Percentiles rank a stretch among this genome's conserved stretches.
Conservation (phyloP, 1,140 invertebrate species). For the Heliconius hewitsoni region DNA sequence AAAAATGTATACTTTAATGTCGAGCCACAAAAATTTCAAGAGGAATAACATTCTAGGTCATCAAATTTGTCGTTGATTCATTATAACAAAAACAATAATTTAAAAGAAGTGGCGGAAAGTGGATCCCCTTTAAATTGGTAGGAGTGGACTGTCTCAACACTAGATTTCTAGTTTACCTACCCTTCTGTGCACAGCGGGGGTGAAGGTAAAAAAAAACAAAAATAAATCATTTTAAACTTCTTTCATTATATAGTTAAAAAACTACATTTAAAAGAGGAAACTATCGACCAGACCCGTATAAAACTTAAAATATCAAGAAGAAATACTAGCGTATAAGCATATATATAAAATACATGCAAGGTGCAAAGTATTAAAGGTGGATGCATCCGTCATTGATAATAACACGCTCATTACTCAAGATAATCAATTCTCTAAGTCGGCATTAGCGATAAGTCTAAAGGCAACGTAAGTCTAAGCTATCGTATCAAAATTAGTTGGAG, state of each 20-base stretch:
- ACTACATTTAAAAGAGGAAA: background rate
- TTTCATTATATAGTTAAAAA: too few species aligned
- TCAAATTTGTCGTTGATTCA: too few species aligned
- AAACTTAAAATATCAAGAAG: background rate
- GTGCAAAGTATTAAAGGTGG: slow-evolving; percentile 12
- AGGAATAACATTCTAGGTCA: too few species aligned
- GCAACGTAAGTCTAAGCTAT: slow-evolving; percentile 5
- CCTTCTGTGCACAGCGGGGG: too few species aligned
- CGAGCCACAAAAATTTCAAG: too few species aligned
- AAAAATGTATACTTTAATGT: background rate
- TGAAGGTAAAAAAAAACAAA: too few species aligned
- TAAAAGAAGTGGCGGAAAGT: too few species aligned
- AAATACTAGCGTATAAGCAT: background rate
- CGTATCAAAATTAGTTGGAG: slow-evolving; percentile 20
- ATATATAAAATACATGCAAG: background rate
- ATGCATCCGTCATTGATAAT: slow-evolving; percentile 28
- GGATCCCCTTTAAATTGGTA: too few species aligned
- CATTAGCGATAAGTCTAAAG: slow-evolving; percentile 17
- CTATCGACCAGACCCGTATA: background rate
- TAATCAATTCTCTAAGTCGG: slow-evolving; percentile 21
- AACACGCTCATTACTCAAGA: slow-evolving; percentile 23
- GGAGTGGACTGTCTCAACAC: too few species aligned
- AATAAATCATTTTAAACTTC: too few species aligned
- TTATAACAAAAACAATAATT: too few species aligned
- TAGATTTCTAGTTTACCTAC: too few species aligned